These are phyloP conservation scores for Oceanodroma tethys DNA, from an alignment of 2,113 vertebrate species.

Conservation along the genomic window DNA sequence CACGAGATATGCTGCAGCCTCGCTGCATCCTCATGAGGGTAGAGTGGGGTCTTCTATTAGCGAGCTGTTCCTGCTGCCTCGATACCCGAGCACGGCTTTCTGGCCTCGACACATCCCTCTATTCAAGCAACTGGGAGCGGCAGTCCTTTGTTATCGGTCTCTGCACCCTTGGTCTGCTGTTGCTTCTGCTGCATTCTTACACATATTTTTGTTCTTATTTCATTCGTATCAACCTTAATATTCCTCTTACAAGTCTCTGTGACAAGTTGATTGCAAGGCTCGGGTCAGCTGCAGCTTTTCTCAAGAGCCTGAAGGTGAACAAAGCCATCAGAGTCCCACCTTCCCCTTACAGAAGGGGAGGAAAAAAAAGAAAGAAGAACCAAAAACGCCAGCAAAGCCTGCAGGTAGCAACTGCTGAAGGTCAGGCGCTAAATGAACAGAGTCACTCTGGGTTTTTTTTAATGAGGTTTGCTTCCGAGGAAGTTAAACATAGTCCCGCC, in stretches of 20 bases:
- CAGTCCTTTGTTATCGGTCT: not conserved
- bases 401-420: too few species aligned
- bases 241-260: not conserved
- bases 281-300: not conserved
- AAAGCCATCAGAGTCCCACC: not conserved
- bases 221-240: fast-evolving
- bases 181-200: not conserved
- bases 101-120: fast-evolving
- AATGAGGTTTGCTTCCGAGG: not conserved
- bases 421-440: not conserved
- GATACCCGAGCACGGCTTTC: fast-evolving
- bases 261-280: not conserved
- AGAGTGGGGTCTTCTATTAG: not conserved
- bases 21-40: not conserved
- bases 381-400: not conserved
- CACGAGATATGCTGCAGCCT: not conserved
- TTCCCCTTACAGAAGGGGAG: not conserved
- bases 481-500: not conserved
- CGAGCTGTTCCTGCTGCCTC: not conserved
- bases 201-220: not conserved
- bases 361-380: not conserved
- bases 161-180: not conserved
- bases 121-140: not conserved
- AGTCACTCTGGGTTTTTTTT: not conserved
- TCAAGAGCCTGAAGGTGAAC: not conserved